phyloP scores from a whole-genome alignment of 2,888 invertebrate species.

The Unio delphinus region DNA sequence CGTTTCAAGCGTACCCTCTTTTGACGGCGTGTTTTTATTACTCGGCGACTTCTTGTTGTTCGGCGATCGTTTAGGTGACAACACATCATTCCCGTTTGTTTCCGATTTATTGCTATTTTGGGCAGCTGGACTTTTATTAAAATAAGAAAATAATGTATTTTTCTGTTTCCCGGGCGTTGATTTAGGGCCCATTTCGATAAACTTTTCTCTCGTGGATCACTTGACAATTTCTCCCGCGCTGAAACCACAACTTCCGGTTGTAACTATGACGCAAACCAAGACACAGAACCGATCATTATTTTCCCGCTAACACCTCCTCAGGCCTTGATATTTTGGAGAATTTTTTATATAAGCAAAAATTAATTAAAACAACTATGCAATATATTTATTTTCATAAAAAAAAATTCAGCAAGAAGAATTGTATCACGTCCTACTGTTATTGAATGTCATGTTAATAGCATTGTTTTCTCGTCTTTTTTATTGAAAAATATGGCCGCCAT shows the following conservation, averaged over 20 bases:
- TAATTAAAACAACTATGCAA: too few species aligned
- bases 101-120: slow-evolving; percentile 7
- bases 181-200: slow-evolving; percentile 37
- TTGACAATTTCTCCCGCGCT: slow-evolving; percentile 21
- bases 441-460: too few species aligned
- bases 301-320: too few species aligned
- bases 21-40: slow-evolving; percentile 1
- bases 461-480: too few species aligned
- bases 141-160: slow-evolving; percentile 57
- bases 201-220: neutral
- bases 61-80: slow-evolving; percentile 56
- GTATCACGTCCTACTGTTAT: too few species aligned
- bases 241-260: slow-evolving; percentile 12
- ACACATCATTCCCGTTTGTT: slow-evolving; percentile 27
- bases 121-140: slow-evolving; percentile 47
- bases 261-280: too few species aligned
- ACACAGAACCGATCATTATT: too few species aligned
- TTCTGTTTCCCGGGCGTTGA: slow-evolving; percentile 43
- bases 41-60: slow-evolving; percentile 24
- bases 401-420: too few species aligned
- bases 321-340: too few species aligned
- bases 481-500: too few species aligned
- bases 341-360: too few species aligned
- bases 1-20: neutral
- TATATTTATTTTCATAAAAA: too few species aligned